Evolutionary conservation across 1,140 invertebrate genomes (phyloP).

Genomic region (Macrobrachium rosenbergii): DNA sequence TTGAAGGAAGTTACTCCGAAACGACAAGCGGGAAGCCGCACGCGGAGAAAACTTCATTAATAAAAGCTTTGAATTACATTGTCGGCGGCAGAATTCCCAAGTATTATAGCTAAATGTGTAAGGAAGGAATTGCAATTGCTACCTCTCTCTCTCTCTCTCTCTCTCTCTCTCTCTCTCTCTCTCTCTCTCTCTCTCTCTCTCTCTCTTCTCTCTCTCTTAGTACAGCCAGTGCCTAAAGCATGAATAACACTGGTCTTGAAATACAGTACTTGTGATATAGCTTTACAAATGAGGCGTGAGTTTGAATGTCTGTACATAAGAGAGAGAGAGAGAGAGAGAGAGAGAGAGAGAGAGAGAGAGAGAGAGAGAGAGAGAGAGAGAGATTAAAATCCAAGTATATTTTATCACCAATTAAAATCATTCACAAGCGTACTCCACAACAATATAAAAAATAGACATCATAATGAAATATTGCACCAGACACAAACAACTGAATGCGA

Average conservation of each 20-base stretch:
- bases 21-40: too few species aligned
- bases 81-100: too few species aligned
- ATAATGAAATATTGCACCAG: neutral
- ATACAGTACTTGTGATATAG: too few species aligned
- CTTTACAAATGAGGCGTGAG: neutral
- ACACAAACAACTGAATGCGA: too few species aligned
- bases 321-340: constrained; percentile 28
- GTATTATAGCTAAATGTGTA: too few species aligned
- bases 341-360: constrained; percentile 24
- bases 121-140: neutral
- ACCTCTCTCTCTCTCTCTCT: constrained; percentile 27
- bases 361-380: constrained; percentile 25
- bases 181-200: constrained; percentile 31
- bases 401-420: too few species aligned
- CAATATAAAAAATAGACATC: neutral
- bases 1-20: too few species aligned
- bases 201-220: constrained; percentile 23
- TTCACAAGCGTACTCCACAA: too few species aligned
- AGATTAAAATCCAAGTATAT: too few species aligned
- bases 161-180: constrained; percentile 31
- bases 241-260: too few species aligned
- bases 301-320: neutral
- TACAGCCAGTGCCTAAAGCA: neutral
- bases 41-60: too few species aligned
- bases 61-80: too few species aligned